Conservation (phyloP, 2,888 invertebrate species). For the Allophyes oxyacanthae region DNA sequence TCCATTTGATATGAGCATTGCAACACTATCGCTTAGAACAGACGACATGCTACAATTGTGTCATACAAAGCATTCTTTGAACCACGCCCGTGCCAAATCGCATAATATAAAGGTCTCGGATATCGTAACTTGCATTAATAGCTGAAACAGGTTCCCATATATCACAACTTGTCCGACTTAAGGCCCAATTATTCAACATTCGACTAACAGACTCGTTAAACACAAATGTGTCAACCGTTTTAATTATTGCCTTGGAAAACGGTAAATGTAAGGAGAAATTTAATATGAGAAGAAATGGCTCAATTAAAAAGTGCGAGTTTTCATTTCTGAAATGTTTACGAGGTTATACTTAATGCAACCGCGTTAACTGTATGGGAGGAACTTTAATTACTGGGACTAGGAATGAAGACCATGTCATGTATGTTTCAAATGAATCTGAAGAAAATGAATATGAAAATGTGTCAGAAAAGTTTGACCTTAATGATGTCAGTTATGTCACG, state of each 20-base stretch:
- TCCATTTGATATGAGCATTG: constrained; percentile 40
- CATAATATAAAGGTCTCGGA: constrained; percentile 57
- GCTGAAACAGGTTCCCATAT: constrained; percentile 53
- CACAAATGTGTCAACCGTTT: constrained; percentile 45
- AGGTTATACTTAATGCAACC: constrained; percentile 16
- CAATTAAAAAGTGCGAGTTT: constrained; percentile 40
- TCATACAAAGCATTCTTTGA: constrained; percentile 47
- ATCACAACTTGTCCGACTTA: constrained; percentile 44
- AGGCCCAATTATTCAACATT: constrained; percentile 45
- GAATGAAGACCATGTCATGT: constrained; percentile 19
- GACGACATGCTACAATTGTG: constrained; percentile 50
- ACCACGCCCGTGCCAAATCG: constrained; percentile 58
- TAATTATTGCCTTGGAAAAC: constrained; percentile 38
- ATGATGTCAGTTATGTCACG: constrained; percentile 22
- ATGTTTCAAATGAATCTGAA: constrained; percentile 34
- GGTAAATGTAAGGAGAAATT: constrained; percentile 33
- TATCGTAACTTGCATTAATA: constrained; percentile 48
- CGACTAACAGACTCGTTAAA: constrained; percentile 37
- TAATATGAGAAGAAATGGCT: constrained; percentile 33
- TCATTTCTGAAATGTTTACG: constrained; percentile 43
- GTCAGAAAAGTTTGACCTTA: constrained; percentile 13
- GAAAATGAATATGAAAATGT: constrained; percentile 16
- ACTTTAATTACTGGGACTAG: constrained; percentile 41
- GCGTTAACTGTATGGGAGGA: constrained; percentile 26
- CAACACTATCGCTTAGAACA: constrained; percentile 27